These are phyloP conservation scores for Cremastinae sp. DNA, from an alignment of 2,888 invertebrate genomes.

Conservation along the genomic window DNA sequence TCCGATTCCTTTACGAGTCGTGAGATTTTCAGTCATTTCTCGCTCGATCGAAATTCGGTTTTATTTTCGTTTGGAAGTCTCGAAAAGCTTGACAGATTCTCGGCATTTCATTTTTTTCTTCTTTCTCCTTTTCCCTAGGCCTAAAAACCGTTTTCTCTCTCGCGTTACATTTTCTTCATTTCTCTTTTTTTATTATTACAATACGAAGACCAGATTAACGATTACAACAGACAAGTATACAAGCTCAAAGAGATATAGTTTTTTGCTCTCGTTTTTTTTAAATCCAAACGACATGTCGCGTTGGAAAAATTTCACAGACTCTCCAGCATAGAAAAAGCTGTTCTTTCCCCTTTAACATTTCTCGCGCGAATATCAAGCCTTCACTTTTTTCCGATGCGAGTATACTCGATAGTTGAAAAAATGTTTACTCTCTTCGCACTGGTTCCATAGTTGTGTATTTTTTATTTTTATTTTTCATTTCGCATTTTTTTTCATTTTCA, in stretches of 20 bases:
- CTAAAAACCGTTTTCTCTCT: slow-evolving; percentile 32
- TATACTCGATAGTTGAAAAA: slow-evolving; percentile 48
- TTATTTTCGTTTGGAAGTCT: not conserved
- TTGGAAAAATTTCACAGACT: slow-evolving; percentile 35
- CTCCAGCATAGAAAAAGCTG: slow-evolving; percentile 44
- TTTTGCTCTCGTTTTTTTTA: slow-evolving; percentile 21
- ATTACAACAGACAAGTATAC: slow-evolving; percentile 50
- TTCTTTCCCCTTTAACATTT: slow-evolving; percentile 14
- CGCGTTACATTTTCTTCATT: slow-evolving; percentile 9
- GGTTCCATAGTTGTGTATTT: slow-evolving; percentile 12
- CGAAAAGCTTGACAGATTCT: not conserved
- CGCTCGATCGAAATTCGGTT: slow-evolving; percentile 5
- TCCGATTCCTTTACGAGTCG: no score
- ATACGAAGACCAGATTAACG: slow-evolving; percentile 51
- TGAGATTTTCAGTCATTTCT: not conserved
- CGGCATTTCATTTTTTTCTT: slow-evolving; percentile 19
- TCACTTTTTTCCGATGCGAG: slow-evolving; percentile 37
- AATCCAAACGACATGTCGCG: slow-evolving; percentile 11
- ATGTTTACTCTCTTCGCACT: slow-evolving; percentile 1
- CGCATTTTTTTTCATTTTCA: not conserved
- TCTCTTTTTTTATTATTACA: slow-evolving; percentile 38
- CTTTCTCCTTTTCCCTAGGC: slow-evolving; percentile 32
- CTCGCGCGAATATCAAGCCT: slow-evolving; percentile 42
- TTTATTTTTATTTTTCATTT: slow-evolving; percentile 1
- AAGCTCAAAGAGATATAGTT: slow-evolving; percentile 42